Evolutionary conservation across 2,888 invertebrate species (phyloP), one percentile per base, ranked within the genome.

Genomic region (Poecilobothrus nobilitatus): DNA sequence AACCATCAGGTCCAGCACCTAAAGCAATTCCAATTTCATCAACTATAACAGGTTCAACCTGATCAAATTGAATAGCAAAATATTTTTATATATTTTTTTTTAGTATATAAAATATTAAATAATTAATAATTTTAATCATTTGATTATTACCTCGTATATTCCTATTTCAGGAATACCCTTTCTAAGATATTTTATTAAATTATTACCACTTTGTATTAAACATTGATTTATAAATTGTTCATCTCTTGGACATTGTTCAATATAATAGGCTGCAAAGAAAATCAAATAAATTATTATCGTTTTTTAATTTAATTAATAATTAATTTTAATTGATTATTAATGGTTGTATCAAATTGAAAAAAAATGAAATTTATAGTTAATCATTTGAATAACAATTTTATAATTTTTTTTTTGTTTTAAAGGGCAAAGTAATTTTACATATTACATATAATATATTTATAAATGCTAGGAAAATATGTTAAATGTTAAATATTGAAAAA

Each of bases 1-100:
- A 93, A 0, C 92, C 92, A 77, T 93, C 90, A 0, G 92, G 91
- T 0, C 92, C 92, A 34, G 86, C 87, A 65, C 93, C 93, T 71
- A 93, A 81, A 0, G 91, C 87, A 72, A 93, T 89, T 53, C 91
- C 89, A 70, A 93, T 86, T 80, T 93, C 91, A 78, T 93, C 92
- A 69, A 93, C 88, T n/a, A 91, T 81, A 69, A 92, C 89, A 0
- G 92, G 91, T 76, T 92, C 92, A 5, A 91, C 88, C 87, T 87
- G 80, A 71, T 66, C 22, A 44, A 62, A 65, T 61, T 62, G 15
- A 64, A 68, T 63, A 20, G 18, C 66, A 63, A n/a, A 37, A 37
- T 10, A 37, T 34, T 34, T 34, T 34, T 34, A 34, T 7, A 10
- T 8, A 37, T 9, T 18, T 20, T 22, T 15, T 61, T 61, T 34